These are phyloP conservation scores for Anhinga rufa DNA, from an alignment of 2,113 vertebrate species.

Conservation along the genomic window DNA sequence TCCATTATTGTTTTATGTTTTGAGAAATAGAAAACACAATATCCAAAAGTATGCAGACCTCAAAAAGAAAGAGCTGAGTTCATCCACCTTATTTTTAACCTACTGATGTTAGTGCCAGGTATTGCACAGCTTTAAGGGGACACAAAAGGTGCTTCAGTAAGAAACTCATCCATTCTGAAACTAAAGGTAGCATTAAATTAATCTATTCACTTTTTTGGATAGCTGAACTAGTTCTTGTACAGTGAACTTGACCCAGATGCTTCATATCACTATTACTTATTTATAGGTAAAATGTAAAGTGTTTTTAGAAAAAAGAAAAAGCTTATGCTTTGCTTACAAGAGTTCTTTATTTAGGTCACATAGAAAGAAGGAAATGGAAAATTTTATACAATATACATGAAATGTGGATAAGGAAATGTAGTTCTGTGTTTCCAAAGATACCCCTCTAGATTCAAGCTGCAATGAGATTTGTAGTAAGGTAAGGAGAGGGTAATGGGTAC, in stretches of 20 bases:
- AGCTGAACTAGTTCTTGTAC: background rate
- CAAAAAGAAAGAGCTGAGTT: background rate
- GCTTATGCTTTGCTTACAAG: background rate
- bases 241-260: background rate
- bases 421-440: background rate
- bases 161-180: background rate
- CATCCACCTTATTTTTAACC: background rate
- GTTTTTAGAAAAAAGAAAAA: background rate
- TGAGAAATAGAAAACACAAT: background rate
- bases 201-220: background rate
- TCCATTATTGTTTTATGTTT: background rate
- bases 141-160: background rate
- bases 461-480: background rate
- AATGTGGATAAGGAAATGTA: background rate
- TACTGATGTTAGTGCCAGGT: background rate
- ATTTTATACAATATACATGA: background rate
- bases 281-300: background rate
- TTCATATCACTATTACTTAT: slow-evolving; percentile 17
- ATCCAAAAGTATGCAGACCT: background rate
- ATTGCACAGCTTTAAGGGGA: background rate
- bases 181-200: background rate
- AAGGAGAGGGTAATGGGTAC: background rate
- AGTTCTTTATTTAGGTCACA: slow-evolving; percentile 1
- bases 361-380: background rate
- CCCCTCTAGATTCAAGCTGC: background rate